Conservation (phyloP, 1,140 invertebrate species). For the Zaprionus camerounensis region DNA sequence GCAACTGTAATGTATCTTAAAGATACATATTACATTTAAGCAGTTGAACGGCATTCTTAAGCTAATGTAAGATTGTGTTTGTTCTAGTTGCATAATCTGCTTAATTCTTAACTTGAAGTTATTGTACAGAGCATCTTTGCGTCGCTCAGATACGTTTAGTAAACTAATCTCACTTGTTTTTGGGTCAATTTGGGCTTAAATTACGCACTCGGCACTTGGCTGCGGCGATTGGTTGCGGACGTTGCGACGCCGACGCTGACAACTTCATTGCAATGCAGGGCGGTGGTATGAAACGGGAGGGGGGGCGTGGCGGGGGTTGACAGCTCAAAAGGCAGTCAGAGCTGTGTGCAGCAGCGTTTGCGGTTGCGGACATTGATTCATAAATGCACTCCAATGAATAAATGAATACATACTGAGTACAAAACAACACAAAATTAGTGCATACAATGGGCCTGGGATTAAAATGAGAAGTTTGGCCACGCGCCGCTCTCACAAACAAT, state of each 20-base stretch:
- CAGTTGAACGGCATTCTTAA: no score
- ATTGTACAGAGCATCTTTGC: neutral
- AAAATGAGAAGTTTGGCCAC: conserved; percentile 59
- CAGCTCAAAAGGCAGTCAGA: conserved; percentile 34
- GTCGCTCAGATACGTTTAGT: neutral
- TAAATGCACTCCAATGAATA: conserved; percentile 39
- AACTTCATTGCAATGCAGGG: conserved; percentile 62
- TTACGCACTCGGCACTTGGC: conserved; percentile 60
- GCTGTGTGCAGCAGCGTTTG: conserved; percentile 3
- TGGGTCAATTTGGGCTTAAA: conserved; percentile 80
- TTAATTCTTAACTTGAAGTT: no score
- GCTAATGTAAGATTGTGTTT: no score
- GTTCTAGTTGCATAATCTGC: no score
- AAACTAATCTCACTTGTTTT: conserved; percentile 48
- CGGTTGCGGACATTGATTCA: conserved; percentile 34
- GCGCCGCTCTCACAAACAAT: conserved; percentile 50
- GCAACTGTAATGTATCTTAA: no score
- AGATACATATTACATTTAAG: no score
- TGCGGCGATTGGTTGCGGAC: conserved; percentile 54
- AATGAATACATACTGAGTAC: conserved; percentile 29
- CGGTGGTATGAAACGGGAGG: neutral
- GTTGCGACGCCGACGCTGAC: conserved; percentile 53
- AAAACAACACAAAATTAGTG: conserved; percentile 69
- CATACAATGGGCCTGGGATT: conserved; percentile 63
- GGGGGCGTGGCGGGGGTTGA: conserved; percentile 15